Base-by-base conservation (phyloP, 2,113 vertebrate species). In the Chamaetylas fuelleborni region DNA sequence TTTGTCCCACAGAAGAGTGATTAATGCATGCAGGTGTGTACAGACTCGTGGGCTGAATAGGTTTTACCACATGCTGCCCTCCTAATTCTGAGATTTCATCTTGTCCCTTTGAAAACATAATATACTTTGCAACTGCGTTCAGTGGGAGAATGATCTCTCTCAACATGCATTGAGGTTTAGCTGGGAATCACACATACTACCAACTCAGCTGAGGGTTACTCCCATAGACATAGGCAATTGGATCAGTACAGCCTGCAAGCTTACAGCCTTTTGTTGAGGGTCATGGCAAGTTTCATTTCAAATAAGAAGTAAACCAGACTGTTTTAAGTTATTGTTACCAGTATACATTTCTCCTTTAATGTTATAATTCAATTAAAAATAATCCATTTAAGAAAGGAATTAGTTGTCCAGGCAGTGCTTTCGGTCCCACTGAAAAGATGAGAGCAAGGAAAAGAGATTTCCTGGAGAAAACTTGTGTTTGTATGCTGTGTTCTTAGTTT, bases 331-430 rank as follows among this genome's bases (percentile, higher is more conserved):
- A 64, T 78, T 73, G 40, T 91, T 81, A 60, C 48, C 17, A 18
- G 26, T 62, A 43, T 62, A 19, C 62, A 56, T 79, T 89, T 87
- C 34, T 84, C 18, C 47, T 91, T 94, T 81, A 78, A 54, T 61
- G 29, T 40, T 54, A 5, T 43, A 64, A 84, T 84, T 91, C 19
- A 40, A 58, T 86, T 74, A 66, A 84, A 83, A 71, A 28, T 72
- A 83, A 88, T 61, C 19, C 45, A 15, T 91, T 69, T 78, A 62
- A 78, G 38, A 70, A 80, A 82, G 25, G 73, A 92, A 72, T 57
- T 25, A 20, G 9, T 34, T 69, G 54, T 62, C 9, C 15, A 54
- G n/a, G 38, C 3, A 1, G 23, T 0, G 3, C n/a, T 81, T 93
- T 81, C 4, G 3, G 6, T 18, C 6, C 24, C n/a, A 9, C 19